Percentiles rank a stretch among this genome's conserved stretches.
Evolutionary conservation across 2,888 invertebrate genomes (phyloP).

Genomic region (Himalopsyche kuldschensis): DNA sequence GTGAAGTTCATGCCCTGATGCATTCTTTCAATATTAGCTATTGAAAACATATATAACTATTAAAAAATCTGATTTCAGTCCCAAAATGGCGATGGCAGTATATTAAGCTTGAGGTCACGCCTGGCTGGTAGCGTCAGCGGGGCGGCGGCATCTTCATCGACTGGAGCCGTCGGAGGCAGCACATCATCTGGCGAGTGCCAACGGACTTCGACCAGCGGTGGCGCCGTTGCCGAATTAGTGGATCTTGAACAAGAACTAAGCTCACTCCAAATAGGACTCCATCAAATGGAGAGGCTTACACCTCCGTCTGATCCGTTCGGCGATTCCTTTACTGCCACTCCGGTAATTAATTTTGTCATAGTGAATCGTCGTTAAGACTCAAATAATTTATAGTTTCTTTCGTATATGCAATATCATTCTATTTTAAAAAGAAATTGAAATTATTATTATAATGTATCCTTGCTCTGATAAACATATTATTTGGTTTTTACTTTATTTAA

Average conservation of each 20-base stretch:
- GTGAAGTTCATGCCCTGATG: background rate
- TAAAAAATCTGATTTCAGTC: slow-evolving; percentile 5
- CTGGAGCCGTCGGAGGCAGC: slow-evolving; percentile 17
- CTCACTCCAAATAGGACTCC: slow-evolving; percentile 82
- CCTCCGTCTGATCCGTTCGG: slow-evolving; percentile 74
- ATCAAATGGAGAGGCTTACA: slow-evolving; percentile 85
- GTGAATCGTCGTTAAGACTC: background rate
- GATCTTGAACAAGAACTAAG: slow-evolving; percentile 86
- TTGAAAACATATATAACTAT: background rate
- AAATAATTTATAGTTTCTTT: background rate
- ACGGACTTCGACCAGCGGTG: slow-evolving; percentile 56
- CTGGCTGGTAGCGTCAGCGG: background rate
- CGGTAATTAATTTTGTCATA: slow-evolving; percentile 37
- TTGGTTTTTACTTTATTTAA: background rate
- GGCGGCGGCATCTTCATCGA: background rate
- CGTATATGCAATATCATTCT: too few species aligned
- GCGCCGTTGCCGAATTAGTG: slow-evolving; percentile 82
- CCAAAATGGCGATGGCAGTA: slow-evolving; percentile 22
- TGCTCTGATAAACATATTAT: slow-evolving; percentile 43
- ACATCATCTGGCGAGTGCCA: slow-evolving; percentile 46
- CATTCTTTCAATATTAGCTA: too few species aligned
- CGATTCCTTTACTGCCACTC: slow-evolving; percentile 69
- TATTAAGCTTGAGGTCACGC: slow-evolving; percentile 7
- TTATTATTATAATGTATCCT: too few species aligned
- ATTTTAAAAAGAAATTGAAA: too few species aligned